Percentiles rank a stretch among this genome's conserved stretches.
Conservation (phyloP, 2,888 invertebrate species). For the Dromius quadrimaculatus region DNA sequence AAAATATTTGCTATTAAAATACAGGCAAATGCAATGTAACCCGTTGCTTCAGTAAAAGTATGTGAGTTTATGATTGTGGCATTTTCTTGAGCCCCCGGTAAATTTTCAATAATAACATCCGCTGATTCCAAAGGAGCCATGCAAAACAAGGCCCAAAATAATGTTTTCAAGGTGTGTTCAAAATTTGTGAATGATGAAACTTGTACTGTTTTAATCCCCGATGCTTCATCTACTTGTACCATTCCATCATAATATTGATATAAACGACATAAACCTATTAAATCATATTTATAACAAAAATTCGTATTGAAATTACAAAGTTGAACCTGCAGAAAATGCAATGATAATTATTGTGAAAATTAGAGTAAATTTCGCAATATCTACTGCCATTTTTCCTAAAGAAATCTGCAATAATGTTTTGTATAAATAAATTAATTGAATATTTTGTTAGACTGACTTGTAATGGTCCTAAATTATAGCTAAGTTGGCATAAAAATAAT, state of each 20-base stretch:
- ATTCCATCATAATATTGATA: constrained; percentile 78
- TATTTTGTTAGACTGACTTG: constrained; percentile 30
- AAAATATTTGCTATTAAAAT: constrained; percentile 53
- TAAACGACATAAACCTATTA: constrained; percentile 68
- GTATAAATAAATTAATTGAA: constrained; percentile 4
- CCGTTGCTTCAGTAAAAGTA: constrained; percentile 74
- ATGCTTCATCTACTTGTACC: constrained; percentile 70
- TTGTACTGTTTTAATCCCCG: constrained; percentile 72
- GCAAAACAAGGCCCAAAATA: constrained; percentile 79
- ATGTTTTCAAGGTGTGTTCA: constrained; percentile 71
- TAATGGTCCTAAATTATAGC: constrained; percentile 75
- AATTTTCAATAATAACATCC: constrained; percentile 75
- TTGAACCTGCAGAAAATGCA: constrained; percentile 70
- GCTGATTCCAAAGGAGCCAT: constrained; percentile 76
- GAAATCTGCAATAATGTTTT: constrained; percentile 68
- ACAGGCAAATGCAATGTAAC: constrained; percentile 75
- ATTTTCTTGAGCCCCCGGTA: constrained; percentile 67
- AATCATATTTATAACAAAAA: constrained; percentile 8
- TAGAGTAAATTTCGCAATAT: constrained; percentile 73
- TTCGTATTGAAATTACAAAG: neutral
- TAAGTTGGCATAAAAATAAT: constrained; percentile 74
- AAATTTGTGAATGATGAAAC: constrained; percentile 73
- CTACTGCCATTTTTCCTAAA: constrained; percentile 76
- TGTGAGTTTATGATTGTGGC: constrained; percentile 70
- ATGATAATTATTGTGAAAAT: constrained; percentile 73